Conservation (phyloP, 2,113 vertebrate species). For the Stercorarius parasiticus region DNA sequence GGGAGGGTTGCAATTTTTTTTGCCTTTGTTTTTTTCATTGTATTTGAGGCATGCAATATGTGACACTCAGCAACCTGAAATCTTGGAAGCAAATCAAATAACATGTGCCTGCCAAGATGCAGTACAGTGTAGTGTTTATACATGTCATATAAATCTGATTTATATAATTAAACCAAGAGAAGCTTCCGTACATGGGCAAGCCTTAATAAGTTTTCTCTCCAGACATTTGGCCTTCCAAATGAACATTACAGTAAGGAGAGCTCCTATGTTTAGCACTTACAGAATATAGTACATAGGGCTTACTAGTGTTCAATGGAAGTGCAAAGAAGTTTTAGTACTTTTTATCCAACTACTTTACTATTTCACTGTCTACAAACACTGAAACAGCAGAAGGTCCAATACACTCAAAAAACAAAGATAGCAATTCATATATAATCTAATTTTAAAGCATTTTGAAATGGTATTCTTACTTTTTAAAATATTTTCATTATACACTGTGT, state of each 20-base stretch:
- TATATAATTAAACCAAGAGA: slow-evolving; percentile 32
- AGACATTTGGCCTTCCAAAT: not conserved
- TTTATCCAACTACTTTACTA: not conserved
- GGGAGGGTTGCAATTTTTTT: not conserved
- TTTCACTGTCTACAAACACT: not conserved
- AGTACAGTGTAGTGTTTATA: slow-evolving; percentile 6
- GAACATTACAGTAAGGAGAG: not conserved
- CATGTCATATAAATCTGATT: slow-evolving; percentile 42
- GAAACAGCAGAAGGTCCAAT: not conserved
- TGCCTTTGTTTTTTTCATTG: not conserved
- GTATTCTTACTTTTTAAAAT: not conserved
- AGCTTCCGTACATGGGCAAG: not conserved
- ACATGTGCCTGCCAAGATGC: not conserved
- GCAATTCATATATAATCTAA: not conserved
- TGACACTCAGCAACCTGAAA: slow-evolving; percentile 2
- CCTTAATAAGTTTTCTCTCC: slow-evolving; percentile 1
- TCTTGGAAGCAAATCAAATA: slow-evolving; percentile 25
- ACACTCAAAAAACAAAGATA: not conserved
- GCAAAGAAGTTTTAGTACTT: not conserved
- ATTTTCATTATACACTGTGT: not conserved
- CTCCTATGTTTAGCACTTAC: not conserved
- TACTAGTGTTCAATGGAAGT: not conserved
- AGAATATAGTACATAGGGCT: not conserved
- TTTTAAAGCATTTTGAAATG: not conserved
- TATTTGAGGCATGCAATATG: not conserved